These are phyloP conservation scores for Toxotes jaculatrix DNA, from an alignment of 2,113 vertebrate genomes.

Conservation along the genomic window DNA sequence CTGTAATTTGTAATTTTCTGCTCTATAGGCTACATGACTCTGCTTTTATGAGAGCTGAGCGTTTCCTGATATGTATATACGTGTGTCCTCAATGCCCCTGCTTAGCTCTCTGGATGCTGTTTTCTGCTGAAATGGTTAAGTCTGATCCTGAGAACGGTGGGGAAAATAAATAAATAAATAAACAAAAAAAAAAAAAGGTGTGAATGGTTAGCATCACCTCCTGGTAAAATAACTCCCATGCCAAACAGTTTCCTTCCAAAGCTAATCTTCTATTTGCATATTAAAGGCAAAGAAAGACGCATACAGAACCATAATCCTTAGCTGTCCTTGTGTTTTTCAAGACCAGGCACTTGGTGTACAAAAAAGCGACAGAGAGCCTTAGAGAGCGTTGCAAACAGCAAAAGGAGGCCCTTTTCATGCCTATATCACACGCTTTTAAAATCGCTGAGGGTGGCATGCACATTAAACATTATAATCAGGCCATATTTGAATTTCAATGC, in stretches of 20 bases:
- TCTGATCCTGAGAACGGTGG: slow-evolving; percentile 26
- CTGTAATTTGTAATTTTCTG: neutral
- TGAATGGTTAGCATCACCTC: slow-evolving; percentile 65
- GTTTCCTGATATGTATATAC: neutral
- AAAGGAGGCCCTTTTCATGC: slow-evolving; percentile 59
- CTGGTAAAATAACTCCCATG: slow-evolving; percentile 60
- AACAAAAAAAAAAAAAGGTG: slow-evolving; percentile 29
- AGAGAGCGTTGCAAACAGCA: slow-evolving; percentile 46
- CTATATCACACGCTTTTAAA: slow-evolving; percentile 58
- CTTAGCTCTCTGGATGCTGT: neutral
- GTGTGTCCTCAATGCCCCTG: neutral
- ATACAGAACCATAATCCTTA: slow-evolving; percentile 74
- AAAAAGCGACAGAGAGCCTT: slow-evolving; percentile 63
- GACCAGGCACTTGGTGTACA: slow-evolving; percentile 67
- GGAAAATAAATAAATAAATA: too few species aligned
- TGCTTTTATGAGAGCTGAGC: neutral
- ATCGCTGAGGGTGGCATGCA: slow-evolving; percentile 71
- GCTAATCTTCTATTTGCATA: slow-evolving; percentile 84
- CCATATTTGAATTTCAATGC: slow-evolving; percentile 76
- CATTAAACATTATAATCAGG: slow-evolving; percentile 72
- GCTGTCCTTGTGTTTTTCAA: slow-evolving; percentile 76
- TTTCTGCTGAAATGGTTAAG: slow-evolving; percentile 30
- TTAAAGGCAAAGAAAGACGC: slow-evolving; percentile 78
- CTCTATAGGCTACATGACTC: slow-evolving; percentile 3
- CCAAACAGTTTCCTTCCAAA: slow-evolving; percentile 71